A percentile compares a stretch with the other conserved stretches of the same genome.
Conservation (phyloP, 2,797 vertebrate species). For the Hemitrygon akajei region DNA sequence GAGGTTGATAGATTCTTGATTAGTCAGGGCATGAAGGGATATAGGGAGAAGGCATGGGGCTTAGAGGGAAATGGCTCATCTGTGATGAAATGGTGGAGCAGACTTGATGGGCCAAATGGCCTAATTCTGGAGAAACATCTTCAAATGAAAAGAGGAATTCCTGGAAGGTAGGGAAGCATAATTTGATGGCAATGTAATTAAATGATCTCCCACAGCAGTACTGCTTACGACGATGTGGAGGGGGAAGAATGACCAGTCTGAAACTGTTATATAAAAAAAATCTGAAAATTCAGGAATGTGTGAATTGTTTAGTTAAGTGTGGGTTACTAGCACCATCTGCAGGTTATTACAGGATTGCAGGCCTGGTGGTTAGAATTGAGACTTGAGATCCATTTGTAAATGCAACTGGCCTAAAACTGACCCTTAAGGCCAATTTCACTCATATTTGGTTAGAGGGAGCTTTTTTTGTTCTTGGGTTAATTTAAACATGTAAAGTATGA, state of each 20-base stretch:
- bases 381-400: too few species aligned
- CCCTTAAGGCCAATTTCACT: background rate
- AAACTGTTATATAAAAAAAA: too few species aligned
- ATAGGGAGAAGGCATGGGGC: too few species aligned
- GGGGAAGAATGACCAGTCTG: background rate
- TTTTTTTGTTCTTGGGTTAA: too few species aligned
- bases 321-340: slow-evolving; percentile 89
- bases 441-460: background rate
- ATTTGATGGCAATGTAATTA: background rate
- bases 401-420: too few species aligned
- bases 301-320: slow-evolving; percentile 53
- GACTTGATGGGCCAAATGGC: too few species aligned
- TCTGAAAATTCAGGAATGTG: background rate
- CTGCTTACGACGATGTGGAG: background rate
- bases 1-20: too few species aligned
- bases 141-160: background rate
- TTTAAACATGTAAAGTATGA: background rate
- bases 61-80: too few species aligned
- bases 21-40: too few species aligned
- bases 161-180: background rate
- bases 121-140: background rate
- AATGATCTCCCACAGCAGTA: background rate
- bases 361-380: background rate
- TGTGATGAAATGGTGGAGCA: too few species aligned
- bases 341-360: slow-evolving; percentile 63